Percentiles rank a stretch among this genome's conserved stretches.
Evolutionary conservation across 2,888 invertebrate species (phyloP).

Genomic region (Idaea aversata): DNA sequence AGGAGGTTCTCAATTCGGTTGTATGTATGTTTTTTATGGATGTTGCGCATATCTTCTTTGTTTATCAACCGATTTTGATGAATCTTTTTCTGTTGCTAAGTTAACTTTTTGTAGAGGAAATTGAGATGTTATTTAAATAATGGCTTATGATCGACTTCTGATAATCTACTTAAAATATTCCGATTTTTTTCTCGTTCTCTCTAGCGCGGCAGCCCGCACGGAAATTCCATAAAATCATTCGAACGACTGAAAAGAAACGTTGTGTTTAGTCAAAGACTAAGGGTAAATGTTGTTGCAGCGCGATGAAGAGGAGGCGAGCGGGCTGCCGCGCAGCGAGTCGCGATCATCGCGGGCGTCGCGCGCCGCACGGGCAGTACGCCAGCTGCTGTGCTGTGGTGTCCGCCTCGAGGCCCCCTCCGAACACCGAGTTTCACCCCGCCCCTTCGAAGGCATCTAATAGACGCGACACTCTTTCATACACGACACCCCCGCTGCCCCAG

Average conservation of each 20-base stretch:
- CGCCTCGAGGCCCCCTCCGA: constrained; percentile 60
- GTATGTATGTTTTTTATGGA: too few relatives aligned
- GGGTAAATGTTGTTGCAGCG: constrained; percentile 55
- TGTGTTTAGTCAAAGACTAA: neutral
- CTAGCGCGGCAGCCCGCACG: constrained; percentile 53
- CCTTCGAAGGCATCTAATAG: constrained; percentile 45
- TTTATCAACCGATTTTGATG: too few relatives aligned
- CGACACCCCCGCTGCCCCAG: constrained; percentile 24
- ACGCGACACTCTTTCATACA: constrained; percentile 19
- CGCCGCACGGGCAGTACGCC: constrained; percentile 59
- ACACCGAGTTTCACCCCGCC: constrained; percentile 47
- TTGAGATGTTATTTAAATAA: too few relatives aligned
- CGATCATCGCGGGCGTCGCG: constrained; percentile 60
- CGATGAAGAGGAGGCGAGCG: constrained; percentile 68
- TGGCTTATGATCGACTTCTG: too few relatives aligned
- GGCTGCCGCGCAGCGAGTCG: constrained; percentile 71
- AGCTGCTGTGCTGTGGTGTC: constrained; percentile 69
- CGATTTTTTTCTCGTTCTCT: neutral
- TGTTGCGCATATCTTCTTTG: too few relatives aligned
- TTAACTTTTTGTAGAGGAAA: neutral
- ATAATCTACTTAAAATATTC: too few relatives aligned
- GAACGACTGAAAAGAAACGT: neutral
- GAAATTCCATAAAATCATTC: constrained; percentile 8
- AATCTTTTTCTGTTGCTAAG: too few relatives aligned
- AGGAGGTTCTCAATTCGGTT: too few relatives aligned